Base-by-base conservation (phyloP, 2,113 vertebrate genomes). In the Chamaea fasciata region DNA sequence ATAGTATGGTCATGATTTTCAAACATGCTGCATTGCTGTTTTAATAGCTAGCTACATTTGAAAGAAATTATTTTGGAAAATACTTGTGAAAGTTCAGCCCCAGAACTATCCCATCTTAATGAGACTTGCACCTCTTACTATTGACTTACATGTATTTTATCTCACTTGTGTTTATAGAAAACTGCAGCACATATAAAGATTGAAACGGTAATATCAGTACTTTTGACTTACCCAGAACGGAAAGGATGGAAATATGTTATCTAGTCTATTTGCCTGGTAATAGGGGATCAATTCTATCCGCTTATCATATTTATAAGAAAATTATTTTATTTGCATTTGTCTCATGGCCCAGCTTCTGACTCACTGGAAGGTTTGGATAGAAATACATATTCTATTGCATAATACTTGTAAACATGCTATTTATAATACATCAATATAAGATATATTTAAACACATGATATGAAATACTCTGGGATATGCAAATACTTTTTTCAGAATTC, bases 151-250 rank as follows among this genome's bases (percentile, higher is more conserved):
- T 39, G 13, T 30, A 7, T 88, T 90, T 90, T 59, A 37, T 83
- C 46, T 91, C 11, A 52, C 17, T 18, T 39, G 6, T 19, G 44
- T 76, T 91, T 73, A 14, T 37, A 31, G 33, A 41, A 86, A 46
- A 47, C 28, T 30, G 10, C 7, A 49, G 53, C 16, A 37, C 3
- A 0, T n/a, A 8, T 1, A 3, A 4, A 63, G 52, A 37, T 18
- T 35, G 44, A 68, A 64, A 39, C 9, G 56, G 13, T 71, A 1
- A 1, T 50, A 7, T 39, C 21, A 19, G 10, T 33, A 7, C 33
- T 30, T 56, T 78, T 50, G 59, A 33, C 28, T 62, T 75, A 2
- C 13, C 5, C 4, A 39, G 47, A 83, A 44, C 15, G 57, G 63
- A 56, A 73, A 42, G 35, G 18, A 21, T 83, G 15, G 50, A 76